Evolutionary conservation across 2,797 vertebrate genomes (phyloP).

Genomic region (Melanotaenia trifasciata): DNA sequence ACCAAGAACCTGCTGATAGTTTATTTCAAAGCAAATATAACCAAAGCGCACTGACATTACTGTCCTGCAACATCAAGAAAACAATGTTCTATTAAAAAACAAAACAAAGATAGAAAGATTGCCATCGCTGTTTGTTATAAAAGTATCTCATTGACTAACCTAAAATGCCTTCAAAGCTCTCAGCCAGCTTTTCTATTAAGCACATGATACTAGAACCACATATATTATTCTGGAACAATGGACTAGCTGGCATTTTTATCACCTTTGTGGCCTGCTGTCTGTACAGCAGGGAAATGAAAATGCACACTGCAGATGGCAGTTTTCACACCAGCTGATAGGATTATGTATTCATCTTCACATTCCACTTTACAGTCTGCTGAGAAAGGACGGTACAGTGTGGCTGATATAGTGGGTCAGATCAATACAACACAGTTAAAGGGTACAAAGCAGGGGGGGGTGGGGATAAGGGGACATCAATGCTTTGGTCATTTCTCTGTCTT

Average conservation of each 20-base stretch:
- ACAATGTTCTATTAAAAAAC: neutral
- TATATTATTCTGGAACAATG: constrained; percentile 38
- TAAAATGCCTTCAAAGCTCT: constrained; percentile 35
- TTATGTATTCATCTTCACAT: constrained; percentile 16
- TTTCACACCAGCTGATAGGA: constrained; percentile 14
- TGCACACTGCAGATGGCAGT: neutral
- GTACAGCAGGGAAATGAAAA: constrained; percentile 17
- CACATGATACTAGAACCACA: constrained; percentile 10
- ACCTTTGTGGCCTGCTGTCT: constrained; percentile 19
- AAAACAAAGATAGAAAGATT: neutral
- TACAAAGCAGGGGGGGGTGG: neutral
- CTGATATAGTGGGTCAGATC: constrained; percentile 8
- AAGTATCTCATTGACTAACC: constrained; percentile 6
- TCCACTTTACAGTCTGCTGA: constrained; percentile 17
- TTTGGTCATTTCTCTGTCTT: constrained; percentile 6
- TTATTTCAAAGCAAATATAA: too few relatives aligned
- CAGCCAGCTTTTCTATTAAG: constrained; percentile 13
- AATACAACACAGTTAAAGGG: constrained; percentile 13
- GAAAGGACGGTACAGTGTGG: neutral
- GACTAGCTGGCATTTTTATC: constrained; percentile 46
- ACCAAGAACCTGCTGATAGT: too few relatives aligned
- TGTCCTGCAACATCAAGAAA: neutral
- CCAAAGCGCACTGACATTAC: neutral
- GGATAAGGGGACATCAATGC: neutral
- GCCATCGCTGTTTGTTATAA: neutral